Evolutionary conservation across 2,797 vertebrate species (phyloP).

Genomic region (Chaetodon trifasciatus): DNA sequence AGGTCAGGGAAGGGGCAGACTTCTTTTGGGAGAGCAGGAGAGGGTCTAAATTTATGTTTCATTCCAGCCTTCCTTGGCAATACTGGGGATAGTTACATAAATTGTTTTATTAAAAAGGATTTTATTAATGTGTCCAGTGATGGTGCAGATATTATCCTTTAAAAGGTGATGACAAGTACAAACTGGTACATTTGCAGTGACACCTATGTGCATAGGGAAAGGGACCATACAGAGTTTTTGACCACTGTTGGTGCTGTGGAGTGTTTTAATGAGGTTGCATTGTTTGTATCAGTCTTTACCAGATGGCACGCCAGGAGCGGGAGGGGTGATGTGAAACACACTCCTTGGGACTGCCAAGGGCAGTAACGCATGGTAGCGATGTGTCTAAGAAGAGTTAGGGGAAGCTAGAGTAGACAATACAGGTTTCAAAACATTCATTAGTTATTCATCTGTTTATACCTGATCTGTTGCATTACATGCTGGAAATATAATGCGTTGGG

Average conservation of each 20-base stretch:
- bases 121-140: not conserved
- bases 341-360: slow-evolving; percentile 12
- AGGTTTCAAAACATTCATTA: slow-evolving; percentile 18
- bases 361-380: not conserved
- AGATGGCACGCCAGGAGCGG: not conserved
- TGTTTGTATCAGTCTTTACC: not conserved
- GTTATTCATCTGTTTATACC: slow-evolving; percentile 4
- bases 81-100: not conserved
- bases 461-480: not conserved
- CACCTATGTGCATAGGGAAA: not conserved
- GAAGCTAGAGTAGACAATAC: not conserved
- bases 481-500: not conserved
- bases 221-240: not conserved
- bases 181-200: not conserved
- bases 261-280: not conserved
- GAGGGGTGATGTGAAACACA: not conserved
- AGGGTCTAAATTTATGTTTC: not conserved
- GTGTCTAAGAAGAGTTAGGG: not conserved
- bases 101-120: not conserved
- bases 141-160: not conserved
- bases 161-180: not conserved
- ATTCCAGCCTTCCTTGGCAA: not conserved
- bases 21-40: not conserved
- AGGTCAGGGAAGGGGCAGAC: not conserved
- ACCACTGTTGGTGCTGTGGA: not conserved